These are phyloP conservation scores for Agrotis puta DNA, from an alignment of 2,888 invertebrate genomes.

Conservation along the genomic window DNA sequence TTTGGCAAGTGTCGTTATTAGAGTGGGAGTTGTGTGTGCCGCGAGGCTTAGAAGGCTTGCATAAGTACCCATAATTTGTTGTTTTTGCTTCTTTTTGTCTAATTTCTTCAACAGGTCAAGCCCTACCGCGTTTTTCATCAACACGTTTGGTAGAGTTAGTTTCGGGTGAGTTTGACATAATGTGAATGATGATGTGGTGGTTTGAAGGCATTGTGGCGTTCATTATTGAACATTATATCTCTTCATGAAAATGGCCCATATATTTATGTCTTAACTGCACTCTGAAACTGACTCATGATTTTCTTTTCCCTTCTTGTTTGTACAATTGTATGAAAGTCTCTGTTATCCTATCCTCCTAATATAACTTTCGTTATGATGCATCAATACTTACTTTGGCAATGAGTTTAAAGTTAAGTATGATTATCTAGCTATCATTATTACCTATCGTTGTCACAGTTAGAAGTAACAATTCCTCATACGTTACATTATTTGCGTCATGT, in stretches of 20 bases:
- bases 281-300: slow-evolving; percentile 88
- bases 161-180: slow-evolving; percentile 93
- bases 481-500: slow-evolving; percentile 49
- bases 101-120: slow-evolving; percentile 94
- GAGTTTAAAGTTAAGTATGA: slow-evolving; percentile 42
- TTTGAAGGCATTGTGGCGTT: slow-evolving; percentile 90
- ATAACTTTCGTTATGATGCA: slow-evolving; percentile 36
- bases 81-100: slow-evolving; percentile 89
- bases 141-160: slow-evolving; percentile 93
- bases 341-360: slow-evolving; percentile 55
- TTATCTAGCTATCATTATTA: slow-evolving; percentile 59
- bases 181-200: slow-evolving; percentile 89
- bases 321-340: slow-evolving; percentile 50
- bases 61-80: slow-evolving; percentile 80
- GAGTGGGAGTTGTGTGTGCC: slow-evolving; percentile 82
- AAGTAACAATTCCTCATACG: slow-evolving; percentile 47
- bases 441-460: slow-evolving; percentile 29
- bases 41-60: slow-evolving; percentile 83
- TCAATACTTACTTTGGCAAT: slow-evolving; percentile 36
- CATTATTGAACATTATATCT: slow-evolving; percentile 82
- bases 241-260: slow-evolving; percentile 83
- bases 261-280: slow-evolving; percentile 88
- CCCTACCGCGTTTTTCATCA: slow-evolving; percentile 93
- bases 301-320: slow-evolving; percentile 66
- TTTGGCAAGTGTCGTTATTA: slow-evolving; percentile 72